Evolutionary conservation across 2,113 vertebrate species (phyloP).

Genomic region (Numida meleagris): DNA sequence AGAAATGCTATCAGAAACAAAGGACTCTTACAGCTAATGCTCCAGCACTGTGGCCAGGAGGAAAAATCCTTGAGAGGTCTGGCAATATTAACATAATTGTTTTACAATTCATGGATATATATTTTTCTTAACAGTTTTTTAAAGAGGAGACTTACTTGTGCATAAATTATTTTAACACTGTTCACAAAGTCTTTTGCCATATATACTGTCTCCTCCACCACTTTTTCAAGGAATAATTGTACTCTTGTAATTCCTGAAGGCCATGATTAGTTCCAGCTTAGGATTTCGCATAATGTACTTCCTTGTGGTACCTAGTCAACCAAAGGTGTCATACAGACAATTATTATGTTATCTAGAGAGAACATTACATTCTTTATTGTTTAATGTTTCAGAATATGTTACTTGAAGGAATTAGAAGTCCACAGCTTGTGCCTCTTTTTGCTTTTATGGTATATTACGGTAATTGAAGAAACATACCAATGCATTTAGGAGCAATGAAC

Average conservation of each 20-base stretch:
- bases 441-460: not conserved
- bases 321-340: not conserved
- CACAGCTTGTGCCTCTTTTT: not conserved
- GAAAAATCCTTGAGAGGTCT: not conserved
- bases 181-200: not conserved
- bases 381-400: not conserved
- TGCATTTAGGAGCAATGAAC: not conserved
- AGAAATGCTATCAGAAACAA: not conserved
- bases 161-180: not conserved
- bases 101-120: not conserved
- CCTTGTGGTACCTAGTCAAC: constrained; percentile 2
- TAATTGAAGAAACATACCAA: constrained; percentile 8
- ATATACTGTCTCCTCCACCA: not conserved
- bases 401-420: not conserved
- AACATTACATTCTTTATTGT: not conserved
- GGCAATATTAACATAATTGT: not conserved
- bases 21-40: not conserved
- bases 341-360: not conserved
- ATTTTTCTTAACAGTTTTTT: not conserved
- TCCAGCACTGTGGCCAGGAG: not conserved
- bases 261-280: constrained; percentile 22
- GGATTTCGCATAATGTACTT: not conserved
- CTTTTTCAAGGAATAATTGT: constrained; percentile 11
- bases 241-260: constrained; percentile 1
- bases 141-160: not conserved